Evolutionary conservation across 2,888 invertebrate species (phyloP).

Genomic region (Tanytarsus gracilentus): DNA sequence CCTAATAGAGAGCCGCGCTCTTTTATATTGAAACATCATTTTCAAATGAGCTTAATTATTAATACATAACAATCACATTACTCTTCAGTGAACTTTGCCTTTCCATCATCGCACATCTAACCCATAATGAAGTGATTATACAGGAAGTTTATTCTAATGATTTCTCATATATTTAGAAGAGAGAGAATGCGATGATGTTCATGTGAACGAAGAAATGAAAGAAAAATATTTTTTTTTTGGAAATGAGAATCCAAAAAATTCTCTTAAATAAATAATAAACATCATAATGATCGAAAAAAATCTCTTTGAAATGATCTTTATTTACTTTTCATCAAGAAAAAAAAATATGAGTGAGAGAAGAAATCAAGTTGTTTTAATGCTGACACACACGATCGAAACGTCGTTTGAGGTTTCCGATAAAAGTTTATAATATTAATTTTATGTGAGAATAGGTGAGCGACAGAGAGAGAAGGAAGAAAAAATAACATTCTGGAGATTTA

Average conservation of each 20-base stretch:
- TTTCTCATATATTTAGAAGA: too few relatives aligned
- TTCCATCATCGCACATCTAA: background rate
- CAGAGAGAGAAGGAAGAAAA: background rate
- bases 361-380: background rate
- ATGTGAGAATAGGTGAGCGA: background rate
- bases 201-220: background rate
- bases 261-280: background rate
- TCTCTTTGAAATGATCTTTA: constrained; percentile 5
- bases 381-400: background rate
- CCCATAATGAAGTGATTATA: constrained; percentile 23
- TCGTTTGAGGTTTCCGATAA: background rate
- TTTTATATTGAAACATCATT: constrained; percentile 25
- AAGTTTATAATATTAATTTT: background rate
- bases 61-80: constrained; percentile 26
- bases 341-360: background rate
- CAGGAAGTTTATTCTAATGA: constrained; percentile 24
- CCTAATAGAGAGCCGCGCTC: constrained; percentile 1
- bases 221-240: background rate
- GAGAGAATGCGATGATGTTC: constrained; percentile 13
- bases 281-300: constrained; percentile 20
- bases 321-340: constrained; percentile 1
- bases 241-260: background rate
- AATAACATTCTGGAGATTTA: background rate
- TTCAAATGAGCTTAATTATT: constrained; percentile 19
- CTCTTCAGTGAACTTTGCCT: constrained; percentile 10